These are phyloP conservation scores for Reticulitermes lucifugus DNA, from an alignment of 2,888 invertebrate species.

Conservation along the genomic window DNA sequence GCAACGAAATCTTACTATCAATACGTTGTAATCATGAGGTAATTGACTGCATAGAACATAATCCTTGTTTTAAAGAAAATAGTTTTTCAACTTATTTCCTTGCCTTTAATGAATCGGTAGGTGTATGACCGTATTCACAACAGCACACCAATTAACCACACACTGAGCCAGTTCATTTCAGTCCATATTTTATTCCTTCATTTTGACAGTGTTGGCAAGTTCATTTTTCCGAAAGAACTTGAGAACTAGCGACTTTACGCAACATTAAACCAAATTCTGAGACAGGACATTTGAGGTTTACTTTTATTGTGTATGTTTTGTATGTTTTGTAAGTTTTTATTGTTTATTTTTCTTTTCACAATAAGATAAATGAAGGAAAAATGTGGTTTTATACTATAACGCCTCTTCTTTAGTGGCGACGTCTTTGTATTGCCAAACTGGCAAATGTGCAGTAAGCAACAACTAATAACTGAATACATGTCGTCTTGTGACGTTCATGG, in stretches of 20 bases:
- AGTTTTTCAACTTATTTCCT: too few species aligned
- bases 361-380: not conserved
- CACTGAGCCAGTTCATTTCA: not conserved
- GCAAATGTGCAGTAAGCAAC: not conserved
- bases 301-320: slow-evolving; percentile 2
- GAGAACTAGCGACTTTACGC: slow-evolving; percentile 13
- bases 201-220: not conserved
- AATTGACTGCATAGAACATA: too few species aligned
- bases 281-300: not conserved
- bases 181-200: slow-evolving; percentile 2
- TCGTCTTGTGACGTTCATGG: too few species aligned
- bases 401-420: not conserved
- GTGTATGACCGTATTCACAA: too few species aligned
- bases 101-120: too few species aligned
- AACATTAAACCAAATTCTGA: slow-evolving; percentile 29
- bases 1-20: too few species aligned
- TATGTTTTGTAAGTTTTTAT: not conserved
- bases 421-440: not conserved
- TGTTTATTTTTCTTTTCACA: not conserved
- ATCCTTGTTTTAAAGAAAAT: too few species aligned
- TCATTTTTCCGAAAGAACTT: not conserved
- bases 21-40: too few species aligned
- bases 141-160: too few species aligned
- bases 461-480: too few species aligned
- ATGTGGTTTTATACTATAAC: not conserved